phyloP scores from a whole-genome alignment of 2,888 invertebrate genomes.

The Desoria tigrina region DNA sequence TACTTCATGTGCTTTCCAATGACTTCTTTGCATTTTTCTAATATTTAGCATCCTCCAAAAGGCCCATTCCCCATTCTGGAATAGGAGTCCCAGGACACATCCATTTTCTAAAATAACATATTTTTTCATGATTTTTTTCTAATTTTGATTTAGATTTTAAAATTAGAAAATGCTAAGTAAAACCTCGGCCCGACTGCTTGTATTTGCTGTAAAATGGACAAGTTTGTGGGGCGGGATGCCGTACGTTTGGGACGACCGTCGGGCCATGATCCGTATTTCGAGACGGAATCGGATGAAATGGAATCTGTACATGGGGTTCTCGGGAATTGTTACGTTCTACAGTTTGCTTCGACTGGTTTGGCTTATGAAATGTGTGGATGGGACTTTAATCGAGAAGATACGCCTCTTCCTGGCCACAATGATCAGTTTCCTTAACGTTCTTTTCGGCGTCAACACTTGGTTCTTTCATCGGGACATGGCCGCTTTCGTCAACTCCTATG shows the following conservation, averaged over 20 bases:
- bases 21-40: too few species aligned
- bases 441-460: conserved; percentile 6
- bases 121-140: too few species aligned
- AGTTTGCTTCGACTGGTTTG: neutral
- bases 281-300: conserved; percentile 16
- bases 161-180: conserved; percentile 35
- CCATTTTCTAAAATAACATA: too few species aligned
- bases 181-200: conserved; percentile 21
- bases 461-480: conserved; percentile 14
- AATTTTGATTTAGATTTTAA: too few species aligned
- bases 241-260: conserved; percentile 26
- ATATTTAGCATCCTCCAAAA: too few species aligned
- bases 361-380: neutral
- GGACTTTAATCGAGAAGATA: neutral
- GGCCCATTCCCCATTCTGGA: too few species aligned
- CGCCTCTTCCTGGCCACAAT: neutral
- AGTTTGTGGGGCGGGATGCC: conserved; percentile 33
- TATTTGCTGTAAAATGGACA: conserved; percentile 25
- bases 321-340: neutral
- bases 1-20: too few species aligned
- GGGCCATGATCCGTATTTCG: conserved; percentile 11
- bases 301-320: neutral
- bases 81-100: too few species aligned
- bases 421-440: neutral
- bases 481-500: conserved; percentile 26